Evolutionary conservation across 2,113 vertebrate genomes (phyloP).

Genomic region (Heterochromis multidens): DNA sequence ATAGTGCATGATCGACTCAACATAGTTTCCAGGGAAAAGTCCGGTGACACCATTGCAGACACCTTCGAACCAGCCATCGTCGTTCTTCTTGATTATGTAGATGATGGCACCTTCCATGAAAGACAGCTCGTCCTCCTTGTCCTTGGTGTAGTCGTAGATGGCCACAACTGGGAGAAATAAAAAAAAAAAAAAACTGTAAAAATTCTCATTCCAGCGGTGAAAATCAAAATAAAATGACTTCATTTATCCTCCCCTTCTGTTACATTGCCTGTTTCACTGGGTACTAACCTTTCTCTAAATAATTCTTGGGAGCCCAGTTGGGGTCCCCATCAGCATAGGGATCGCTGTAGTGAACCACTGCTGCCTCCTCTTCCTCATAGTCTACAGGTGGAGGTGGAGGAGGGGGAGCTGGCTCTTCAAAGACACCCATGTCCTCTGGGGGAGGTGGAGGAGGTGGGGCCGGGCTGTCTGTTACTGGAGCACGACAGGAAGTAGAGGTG

Average conservation of each 20-base stretch:
- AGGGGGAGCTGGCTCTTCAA: conserved; percentile 92
- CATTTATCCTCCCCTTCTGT: no score
- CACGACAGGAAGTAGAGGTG: background rate
- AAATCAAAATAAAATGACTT: background rate
- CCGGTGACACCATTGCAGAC: conserved; percentile 95
- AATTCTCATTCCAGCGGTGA: background rate
- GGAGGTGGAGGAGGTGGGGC: conserved; percentile 93
- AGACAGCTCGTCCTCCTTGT: conserved; percentile 98
- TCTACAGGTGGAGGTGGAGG: conserved; percentile 94
- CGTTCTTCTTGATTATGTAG: conserved; percentile 99
- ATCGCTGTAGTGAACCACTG: conserved; percentile 93
- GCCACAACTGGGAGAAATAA: conserved; percentile 84
- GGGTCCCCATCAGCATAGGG: conserved; percentile 97
- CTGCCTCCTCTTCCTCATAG: conserved; percentile 95
- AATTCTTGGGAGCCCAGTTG: conserved; percentile 93
- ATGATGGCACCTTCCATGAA: conserved; percentile 99
- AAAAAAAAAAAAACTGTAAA: background rate
- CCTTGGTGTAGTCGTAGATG: conserved; percentile 97
- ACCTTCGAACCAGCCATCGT: conserved; percentile 98
- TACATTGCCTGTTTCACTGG: no score
- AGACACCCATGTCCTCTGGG: conserved; percentile 91
- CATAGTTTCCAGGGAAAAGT: conserved; percentile 98
- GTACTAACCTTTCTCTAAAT: conserved; percentile 91
- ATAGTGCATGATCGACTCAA: conserved; percentile 99
- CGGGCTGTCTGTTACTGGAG: conserved; percentile 93